Percentiles rank a stretch among this genome's conserved stretches.
Conservation (phyloP, 2,113 vertebrate species). For the Hypocryptadius cinnamomeus region DNA sequence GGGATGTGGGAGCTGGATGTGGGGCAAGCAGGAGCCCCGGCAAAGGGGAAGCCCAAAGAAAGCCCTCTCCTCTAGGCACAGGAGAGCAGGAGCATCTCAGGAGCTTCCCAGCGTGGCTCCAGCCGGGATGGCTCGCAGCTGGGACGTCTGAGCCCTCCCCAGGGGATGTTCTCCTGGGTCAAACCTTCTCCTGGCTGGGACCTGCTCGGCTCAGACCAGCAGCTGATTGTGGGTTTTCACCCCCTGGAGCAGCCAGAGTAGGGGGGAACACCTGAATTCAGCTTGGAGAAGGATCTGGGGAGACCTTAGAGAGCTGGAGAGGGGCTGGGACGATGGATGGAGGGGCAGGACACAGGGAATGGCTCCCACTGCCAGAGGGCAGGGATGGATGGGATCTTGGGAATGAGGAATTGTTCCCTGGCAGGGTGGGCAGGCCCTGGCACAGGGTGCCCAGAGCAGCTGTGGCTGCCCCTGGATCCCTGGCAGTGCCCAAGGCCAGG, state of each 20-base stretch:
- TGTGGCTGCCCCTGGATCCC: not conserved
- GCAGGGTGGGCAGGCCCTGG: not conserved
- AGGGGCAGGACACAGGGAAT: not conserved
- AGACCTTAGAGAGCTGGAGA: not conserved
- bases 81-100: not conserved
- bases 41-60: not conserved
- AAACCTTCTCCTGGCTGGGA: not conserved
- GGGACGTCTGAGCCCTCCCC: not conserved
- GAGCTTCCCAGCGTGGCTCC: not conserved
- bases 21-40: not conserved
- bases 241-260: rapidly evolving
- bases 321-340: not conserved
- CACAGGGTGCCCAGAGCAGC: not conserved
- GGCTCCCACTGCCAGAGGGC: not conserved
- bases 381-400: rapidly evolving
- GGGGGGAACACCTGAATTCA: not conserved
- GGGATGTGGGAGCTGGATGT: too few species aligned
- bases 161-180: not conserved
- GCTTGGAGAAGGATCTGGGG: not conserved
- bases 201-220: not conserved
- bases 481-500: not conserved
- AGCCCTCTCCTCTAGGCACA: not conserved
- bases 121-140: not conserved
- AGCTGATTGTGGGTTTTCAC: not conserved
- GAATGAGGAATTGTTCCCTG: not conserved